Base-by-base conservation (phyloP, 53 echinoderm and acorn worm species). In the Antedon mediterranea region DNA sequence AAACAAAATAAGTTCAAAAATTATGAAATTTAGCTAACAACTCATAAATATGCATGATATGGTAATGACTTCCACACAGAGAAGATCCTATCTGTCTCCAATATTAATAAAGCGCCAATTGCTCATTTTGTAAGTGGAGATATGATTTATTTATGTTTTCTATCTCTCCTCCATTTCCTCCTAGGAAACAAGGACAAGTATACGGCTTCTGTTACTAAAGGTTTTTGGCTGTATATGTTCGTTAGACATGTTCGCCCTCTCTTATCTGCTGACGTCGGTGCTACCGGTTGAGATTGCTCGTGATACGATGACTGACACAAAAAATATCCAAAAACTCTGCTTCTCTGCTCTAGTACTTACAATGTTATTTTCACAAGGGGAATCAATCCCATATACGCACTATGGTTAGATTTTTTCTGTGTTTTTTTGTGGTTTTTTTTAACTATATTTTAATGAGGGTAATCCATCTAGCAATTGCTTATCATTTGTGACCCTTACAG, bases 161-260 rank as follows among this genome's bases (percentile, higher is more conserved):
- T n/a, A n/a, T n/a, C n/a, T 37, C 11, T 37, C 37, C 30, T 37
- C 13, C 30, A 26, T 74, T 23, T 33, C 23, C 41, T 34, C 29
- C 32, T 78, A 98, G 98, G 98, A 98, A 75, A 84, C 78, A 29
- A 83, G 98, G 23, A 72, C 87, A 75, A 84, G 85, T 30, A 85
- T 98, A 8, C 84, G 98, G 11, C 83, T 98, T 37, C 85, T 88
- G 18, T 84, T 98, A 18, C 83, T 98, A 57, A 89, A 92, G 82
- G 83, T 78, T 31, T 98, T 98, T 75, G 98, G 98, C 8, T 92
- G 88, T 27, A 82, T 98, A 28, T 98, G 98, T 57, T 87, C 87
- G n/a, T 78, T 92, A 31, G 92, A 98, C 76, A 71, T 79, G 0
- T 76, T 71, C 23, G 86, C 88, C 28, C 73, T 92, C 3, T 90